Evolutionary conservation across 1,140 invertebrate species (phyloP).

Genomic region (Adelges cooleyi): DNA sequence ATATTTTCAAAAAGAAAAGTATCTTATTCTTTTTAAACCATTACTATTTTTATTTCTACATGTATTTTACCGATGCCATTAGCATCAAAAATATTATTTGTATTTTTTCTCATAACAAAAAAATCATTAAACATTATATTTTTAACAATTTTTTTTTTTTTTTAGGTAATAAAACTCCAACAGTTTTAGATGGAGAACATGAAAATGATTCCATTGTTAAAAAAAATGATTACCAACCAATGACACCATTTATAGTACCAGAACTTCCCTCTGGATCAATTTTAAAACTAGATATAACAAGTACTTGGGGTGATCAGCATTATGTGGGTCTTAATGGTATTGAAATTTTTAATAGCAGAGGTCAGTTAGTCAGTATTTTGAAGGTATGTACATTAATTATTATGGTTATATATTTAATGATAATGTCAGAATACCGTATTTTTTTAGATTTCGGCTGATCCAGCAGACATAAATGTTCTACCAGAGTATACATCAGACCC

Average conservation of each 20-base stretch:
- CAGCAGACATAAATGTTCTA: constrained; percentile 48
- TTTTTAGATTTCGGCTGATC: constrained; percentile 46
- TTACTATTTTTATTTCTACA: background rate
- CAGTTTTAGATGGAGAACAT: background rate
- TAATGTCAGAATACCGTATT: constrained; percentile 12
- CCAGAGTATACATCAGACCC: constrained; percentile 48
- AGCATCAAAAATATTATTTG: too few species aligned
- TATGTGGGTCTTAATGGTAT: constrained; percentile 70
- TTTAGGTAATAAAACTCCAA: background rate
- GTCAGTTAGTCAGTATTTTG: constrained; percentile 45
- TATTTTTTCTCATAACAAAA: too few species aligned
- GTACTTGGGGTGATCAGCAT: constrained; percentile 72
- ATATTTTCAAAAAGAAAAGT: too few species aligned
- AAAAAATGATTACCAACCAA: constrained; percentile 13
- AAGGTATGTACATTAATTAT: constrained; percentile 39
- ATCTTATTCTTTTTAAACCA: background rate
- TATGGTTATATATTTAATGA: background rate
- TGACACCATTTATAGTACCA: constrained; percentile 45
- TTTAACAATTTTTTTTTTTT: too few species aligned
- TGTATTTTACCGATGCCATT: background rate
- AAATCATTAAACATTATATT: too few species aligned
- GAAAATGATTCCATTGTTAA: constrained; percentile 11
- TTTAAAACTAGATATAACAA: constrained; percentile 55
- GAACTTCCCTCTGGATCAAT: constrained; percentile 56
- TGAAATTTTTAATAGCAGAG: constrained; percentile 57